Conservation (phyloP, 2,888 invertebrate genomes). For the Biston betularia region DNA sequence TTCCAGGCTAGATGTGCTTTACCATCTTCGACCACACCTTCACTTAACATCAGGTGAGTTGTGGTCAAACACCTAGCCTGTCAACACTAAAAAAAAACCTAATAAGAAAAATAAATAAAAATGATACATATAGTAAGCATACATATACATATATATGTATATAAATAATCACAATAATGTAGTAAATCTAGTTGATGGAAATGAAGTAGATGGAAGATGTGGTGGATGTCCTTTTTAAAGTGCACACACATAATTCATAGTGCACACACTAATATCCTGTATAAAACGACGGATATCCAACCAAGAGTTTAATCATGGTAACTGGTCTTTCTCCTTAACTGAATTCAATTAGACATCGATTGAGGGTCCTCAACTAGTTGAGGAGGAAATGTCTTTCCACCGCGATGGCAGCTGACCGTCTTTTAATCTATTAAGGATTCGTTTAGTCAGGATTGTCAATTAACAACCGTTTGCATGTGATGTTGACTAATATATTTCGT, state of each 20-base stretch:
- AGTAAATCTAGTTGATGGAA: too few species aligned
- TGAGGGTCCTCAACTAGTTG: constrained; percentile 38
- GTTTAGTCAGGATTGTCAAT: constrained; percentile 7
- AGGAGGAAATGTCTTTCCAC: constrained; percentile 62
- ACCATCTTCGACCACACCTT: too few species aligned
- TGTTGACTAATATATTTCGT: not conserved
- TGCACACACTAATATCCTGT: not conserved
- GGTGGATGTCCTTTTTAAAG: not conserved
- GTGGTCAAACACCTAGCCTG: too few species aligned
- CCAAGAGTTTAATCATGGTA: constrained; percentile 35
- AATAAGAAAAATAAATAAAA: too few species aligned
- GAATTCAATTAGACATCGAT: constrained; percentile 54
- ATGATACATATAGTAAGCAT: too few species aligned
- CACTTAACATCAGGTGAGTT: too few species aligned
- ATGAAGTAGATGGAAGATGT: too few species aligned
- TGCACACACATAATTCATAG: not conserved
- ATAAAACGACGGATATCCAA: constrained; percentile 5
- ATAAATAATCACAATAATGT: too few species aligned
- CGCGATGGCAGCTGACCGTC: constrained; percentile 26
- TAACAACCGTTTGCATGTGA: not conserved
- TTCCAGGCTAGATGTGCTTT: too few species aligned
- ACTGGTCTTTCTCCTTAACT: constrained; percentile 47
- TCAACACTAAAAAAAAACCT: too few species aligned
- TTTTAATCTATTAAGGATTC: constrained; percentile 20
- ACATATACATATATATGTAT: too few species aligned